Conservation (phyloP, 2,888 invertebrate species). For the Lissonota sp. region DNA sequence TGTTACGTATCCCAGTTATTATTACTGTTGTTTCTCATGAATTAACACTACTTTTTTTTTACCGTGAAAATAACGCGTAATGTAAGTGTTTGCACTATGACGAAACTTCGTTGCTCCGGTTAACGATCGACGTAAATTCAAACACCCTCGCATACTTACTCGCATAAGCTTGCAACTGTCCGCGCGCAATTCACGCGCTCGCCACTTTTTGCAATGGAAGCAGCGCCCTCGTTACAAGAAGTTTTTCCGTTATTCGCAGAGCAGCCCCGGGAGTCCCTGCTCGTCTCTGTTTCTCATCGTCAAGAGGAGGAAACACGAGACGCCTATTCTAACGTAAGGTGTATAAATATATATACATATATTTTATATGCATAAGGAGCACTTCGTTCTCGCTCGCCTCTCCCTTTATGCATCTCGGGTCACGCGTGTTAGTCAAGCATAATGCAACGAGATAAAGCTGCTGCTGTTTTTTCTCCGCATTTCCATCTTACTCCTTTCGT, state of each 20-base stretch:
- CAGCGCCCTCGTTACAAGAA: slow-evolving; percentile 59
- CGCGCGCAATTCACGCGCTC: slow-evolving; percentile 24
- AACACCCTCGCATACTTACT: not conserved
- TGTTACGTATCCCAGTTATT: too few relatives aligned
- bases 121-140: slow-evolving; percentile 12
- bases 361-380: slow-evolving; percentile 12
- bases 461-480: slow-evolving; percentile 48
- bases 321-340: slow-evolving; percentile 41
- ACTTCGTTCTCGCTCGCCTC: slow-evolving; percentile 43
- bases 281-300: slow-evolving; percentile 49
- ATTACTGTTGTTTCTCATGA: too few relatives aligned
- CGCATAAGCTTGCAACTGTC: not conserved
- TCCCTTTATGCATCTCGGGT: slow-evolving; percentile 73
- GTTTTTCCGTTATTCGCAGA: slow-evolving; percentile 56
- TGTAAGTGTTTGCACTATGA: not conserved
- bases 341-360: not conserved
- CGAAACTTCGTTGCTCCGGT: not conserved
- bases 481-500: slow-evolving; percentile 60
- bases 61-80: not conserved
- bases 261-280: slow-evolving; percentile 6
- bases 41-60: not conserved
- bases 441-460: slow-evolving; percentile 73
- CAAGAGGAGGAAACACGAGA: slow-evolving; percentile 58
- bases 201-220: slow-evolving; percentile 43
- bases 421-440: slow-evolving; percentile 78